A percentile compares a stretch with the other conserved stretches of the same genome.
Evolutionary conservation across 2,888 invertebrate genomes (phyloP).

Genomic region (Eulithis testata): DNA sequence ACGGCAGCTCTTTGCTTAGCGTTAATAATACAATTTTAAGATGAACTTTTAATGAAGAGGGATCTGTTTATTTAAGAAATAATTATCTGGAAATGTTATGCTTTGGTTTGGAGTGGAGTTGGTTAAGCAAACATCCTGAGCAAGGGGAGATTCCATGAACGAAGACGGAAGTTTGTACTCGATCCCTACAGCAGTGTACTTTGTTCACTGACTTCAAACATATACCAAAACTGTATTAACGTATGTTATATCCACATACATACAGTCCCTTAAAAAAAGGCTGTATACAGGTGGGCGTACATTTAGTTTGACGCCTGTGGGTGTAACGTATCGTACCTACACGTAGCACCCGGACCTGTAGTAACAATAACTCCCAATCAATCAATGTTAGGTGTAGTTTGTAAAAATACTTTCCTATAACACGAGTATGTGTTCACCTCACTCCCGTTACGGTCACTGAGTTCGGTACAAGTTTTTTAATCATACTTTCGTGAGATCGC

Average conservation of each 20-base stretch:
- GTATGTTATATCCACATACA: neutral
- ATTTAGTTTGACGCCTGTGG: constrained; percentile 4
- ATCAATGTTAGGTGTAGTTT: constrained; percentile 49
- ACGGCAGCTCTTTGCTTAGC: constrained; percentile 47
- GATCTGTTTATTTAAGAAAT: constrained; percentile 39
- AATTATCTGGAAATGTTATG: constrained; percentile 37
- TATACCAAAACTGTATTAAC: constrained; percentile 1
- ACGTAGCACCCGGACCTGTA: neutral
- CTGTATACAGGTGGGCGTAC: neutral
- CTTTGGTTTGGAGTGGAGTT: constrained; percentile 21
- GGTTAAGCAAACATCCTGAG: constrained; percentile 20
- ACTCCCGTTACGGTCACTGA: constrained; percentile 53
- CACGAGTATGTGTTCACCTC: constrained; percentile 42
- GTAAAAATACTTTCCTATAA: constrained; percentile 34
- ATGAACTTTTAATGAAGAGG: constrained; percentile 42
- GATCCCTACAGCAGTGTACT: neutral
- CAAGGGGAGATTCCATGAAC: constrained; percentile 9
- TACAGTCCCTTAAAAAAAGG: neutral
- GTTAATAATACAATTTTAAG: constrained; percentile 44
- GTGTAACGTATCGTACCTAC: neutral
- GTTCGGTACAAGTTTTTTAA: constrained; percentile 61
- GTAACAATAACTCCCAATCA: constrained; percentile 52
- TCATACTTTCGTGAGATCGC: constrained; percentile 60
- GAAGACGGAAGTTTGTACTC: constrained; percentile 11
- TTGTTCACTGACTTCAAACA: constrained; percentile 6